Evolutionary conservation across 2,797 vertebrate species (phyloP), one percentile per base, ranked within the genome.

Genomic region (Falco columbarius): DNA sequence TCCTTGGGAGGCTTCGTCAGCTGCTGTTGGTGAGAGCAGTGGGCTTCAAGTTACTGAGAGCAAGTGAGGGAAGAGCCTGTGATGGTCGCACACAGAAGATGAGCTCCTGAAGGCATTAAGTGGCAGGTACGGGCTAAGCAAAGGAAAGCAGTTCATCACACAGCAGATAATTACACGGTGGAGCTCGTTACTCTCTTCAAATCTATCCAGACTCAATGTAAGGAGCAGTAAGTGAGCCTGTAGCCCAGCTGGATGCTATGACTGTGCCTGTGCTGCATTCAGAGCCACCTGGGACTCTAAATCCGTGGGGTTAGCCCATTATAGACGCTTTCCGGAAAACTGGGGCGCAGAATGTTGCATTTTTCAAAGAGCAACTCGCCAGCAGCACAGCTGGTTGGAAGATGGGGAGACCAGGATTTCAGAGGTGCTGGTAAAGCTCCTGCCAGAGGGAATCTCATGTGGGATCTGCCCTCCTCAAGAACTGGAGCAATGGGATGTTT

Each of bases 241-340:
- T 29, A 19, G n/a, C 59, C 70, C 61, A 19, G 59, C 15, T 12
- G 14, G 44, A 18, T 10, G 51, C 52, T n/a, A 7, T 4, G 10
- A 3, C 61, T 3, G 9, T 2, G 14, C 42, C 40, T 4, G 23
- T 3, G 8, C 59, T 18, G 38, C n/a, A 3, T 7, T 30, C 29
- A 2, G 42, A 29, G 24, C 52, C 32, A 24, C 38, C 59, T 12
- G 3, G 20, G 34, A 24, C 29, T n/a, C 30, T 24, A 3, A 2
- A 17, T 14, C 29, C 14, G 30, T 5, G 44, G 70, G 40, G 11
- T 65, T 27, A 14, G 73, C 38, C 24, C 30, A 2, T 18, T 22
- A 8, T 2, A 22, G 0, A 0, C 10, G 36, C n/a, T 27, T 29
- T 23, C 22, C 0, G 5, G 10, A 20, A 36, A n/a, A 29, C 1